phyloP scores from a whole-genome alignment of 1,140 invertebrate genomes.

The Platyura marginata region DNA sequence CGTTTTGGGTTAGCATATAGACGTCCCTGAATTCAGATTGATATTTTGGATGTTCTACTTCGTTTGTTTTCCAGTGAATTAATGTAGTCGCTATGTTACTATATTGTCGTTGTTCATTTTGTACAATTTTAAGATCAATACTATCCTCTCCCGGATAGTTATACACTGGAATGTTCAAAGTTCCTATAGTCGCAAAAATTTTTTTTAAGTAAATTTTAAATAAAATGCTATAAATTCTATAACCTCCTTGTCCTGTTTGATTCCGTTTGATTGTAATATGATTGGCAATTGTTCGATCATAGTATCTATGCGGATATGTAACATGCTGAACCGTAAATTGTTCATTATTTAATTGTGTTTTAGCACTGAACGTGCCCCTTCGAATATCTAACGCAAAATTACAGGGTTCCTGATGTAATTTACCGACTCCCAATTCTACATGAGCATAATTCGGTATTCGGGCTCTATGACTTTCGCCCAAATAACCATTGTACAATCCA shows the following conservation, averaged over 20 bases:
- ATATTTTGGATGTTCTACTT: background rate
- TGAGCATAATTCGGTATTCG: constrained; percentile 35
- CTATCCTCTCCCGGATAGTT: background rate
- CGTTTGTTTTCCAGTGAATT: background rate
- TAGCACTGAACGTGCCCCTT: background rate
- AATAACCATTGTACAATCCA: constrained; percentile 31
- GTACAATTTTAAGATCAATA: background rate
- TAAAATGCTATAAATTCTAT: no score
- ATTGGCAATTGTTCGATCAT: constrained; percentile 33
- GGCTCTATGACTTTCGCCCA: constrained; percentile 30
- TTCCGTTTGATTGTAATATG: constrained; percentile 11
- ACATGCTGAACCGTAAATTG: background rate
- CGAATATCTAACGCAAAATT: background rate
- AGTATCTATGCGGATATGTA: constrained; percentile 29
- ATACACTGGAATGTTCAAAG: no score
- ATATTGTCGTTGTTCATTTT: no score
- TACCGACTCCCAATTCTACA: constrained; percentile 9
- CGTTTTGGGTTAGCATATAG: background rate
- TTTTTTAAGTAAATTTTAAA: no score
- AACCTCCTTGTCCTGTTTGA: background rate
- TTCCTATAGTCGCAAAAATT: no score
- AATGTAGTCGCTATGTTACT: background rate
- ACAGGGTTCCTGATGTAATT: background rate
- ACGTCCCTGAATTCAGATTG: background rate
- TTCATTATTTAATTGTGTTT: background rate